A percentile compares a stretch with the other conserved stretches of the same genome.
Evolutionary conservation across 2,888 invertebrate genomes (phyloP).

Genomic region (Cerastis rubricosa): DNA sequence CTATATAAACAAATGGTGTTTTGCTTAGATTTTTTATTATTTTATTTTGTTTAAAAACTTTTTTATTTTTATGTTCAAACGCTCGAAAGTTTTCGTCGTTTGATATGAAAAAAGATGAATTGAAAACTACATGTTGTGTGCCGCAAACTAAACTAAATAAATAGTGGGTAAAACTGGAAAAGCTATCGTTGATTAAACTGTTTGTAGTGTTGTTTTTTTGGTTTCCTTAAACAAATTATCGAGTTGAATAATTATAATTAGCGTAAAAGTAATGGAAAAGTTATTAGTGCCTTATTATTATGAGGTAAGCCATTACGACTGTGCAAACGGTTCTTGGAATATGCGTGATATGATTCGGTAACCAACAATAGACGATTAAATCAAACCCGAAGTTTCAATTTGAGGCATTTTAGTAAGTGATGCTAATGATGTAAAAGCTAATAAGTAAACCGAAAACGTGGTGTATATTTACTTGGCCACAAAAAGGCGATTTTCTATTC

Average conservation of each 20-base stretch:
- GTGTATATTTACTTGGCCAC: not conserved
- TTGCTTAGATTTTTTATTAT: not conserved
- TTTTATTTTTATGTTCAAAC: not conserved
- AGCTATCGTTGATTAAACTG: not conserved
- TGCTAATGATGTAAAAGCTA: too few species aligned
- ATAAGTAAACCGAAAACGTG: not conserved
- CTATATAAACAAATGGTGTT: not conserved
- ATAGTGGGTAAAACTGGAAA: conserved; percentile 2
- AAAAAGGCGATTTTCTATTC: not conserved
- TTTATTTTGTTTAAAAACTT: not conserved
- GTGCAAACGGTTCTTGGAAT: too few species aligned
- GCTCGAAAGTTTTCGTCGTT: not conserved
- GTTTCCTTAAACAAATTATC: not conserved
- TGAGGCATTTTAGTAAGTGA: too few species aligned
- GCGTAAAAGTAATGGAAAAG: not conserved
- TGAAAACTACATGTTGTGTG: not conserved
- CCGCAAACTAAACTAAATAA: conserved; percentile 11
- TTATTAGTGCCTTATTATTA: not conserved
- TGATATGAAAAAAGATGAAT: conserved; percentile 9
- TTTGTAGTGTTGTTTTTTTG: not conserved
- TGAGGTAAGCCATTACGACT: not conserved
- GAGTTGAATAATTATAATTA: not conserved
- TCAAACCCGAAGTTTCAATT: too few species aligned
- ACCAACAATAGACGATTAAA: too few species aligned
- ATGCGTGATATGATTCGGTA: too few species aligned